Percentiles rank a stretch among this genome's conserved stretches.
Conservation (phyloP, 2,797 vertebrate species). For the Echiichthys vipera region DNA sequence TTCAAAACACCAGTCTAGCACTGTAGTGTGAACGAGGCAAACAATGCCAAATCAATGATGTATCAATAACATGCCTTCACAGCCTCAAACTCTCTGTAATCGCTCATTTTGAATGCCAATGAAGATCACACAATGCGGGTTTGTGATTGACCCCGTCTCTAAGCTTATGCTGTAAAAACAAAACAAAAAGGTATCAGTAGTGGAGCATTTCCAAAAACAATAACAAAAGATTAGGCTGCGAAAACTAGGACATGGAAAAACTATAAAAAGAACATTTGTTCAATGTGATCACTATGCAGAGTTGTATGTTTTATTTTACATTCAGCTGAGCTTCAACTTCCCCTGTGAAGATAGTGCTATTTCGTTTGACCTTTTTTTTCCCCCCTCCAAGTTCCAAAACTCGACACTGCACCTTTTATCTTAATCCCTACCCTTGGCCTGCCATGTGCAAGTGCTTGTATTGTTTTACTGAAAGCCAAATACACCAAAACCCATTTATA, state of each 20-base stretch:
- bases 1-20: constrained; percentile 55
- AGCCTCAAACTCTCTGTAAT: neutral
- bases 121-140: neutral
- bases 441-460: neutral
- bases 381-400: constrained; percentile 1
- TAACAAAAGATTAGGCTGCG: neutral
- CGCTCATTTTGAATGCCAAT: neutral
- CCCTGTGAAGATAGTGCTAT: neutral
- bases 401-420: neutral
- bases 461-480: neutral
- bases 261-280: neutral
- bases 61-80: constrained; percentile 55
- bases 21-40: constrained; percentile 61
- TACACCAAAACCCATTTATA: neutral
- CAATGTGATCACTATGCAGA: neutral
- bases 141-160: neutral
- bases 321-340: too few relatives aligned
- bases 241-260: neutral
- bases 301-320: neutral
- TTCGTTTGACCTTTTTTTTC: neutral
- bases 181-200: neutral
- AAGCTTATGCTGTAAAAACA: neutral
- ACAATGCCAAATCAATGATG: constrained; percentile 64
- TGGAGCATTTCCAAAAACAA: neutral
- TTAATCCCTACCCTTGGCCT: neutral